Percentiles rank a stretch among this genome's conserved stretches.
phyloP scores from a whole-genome alignment of 2,113 vertebrate species.

The Piaya cayana region DNA sequence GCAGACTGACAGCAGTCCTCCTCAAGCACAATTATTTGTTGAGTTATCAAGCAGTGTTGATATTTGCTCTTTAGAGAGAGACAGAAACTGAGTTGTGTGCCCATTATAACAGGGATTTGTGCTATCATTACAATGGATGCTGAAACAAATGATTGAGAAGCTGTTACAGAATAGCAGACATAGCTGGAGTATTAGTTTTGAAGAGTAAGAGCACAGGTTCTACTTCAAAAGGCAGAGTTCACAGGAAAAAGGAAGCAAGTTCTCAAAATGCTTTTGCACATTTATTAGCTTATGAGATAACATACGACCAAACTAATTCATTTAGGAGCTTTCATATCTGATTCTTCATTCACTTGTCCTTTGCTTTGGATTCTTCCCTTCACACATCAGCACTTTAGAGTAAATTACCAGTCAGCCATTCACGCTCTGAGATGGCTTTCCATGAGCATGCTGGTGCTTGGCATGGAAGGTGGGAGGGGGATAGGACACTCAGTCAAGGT shows the following conservation, averaged over 20 bases:
- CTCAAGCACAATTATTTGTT: not conserved
- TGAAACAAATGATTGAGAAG: conserved; percentile 14
- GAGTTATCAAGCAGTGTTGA: not conserved
- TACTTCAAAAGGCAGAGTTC: not conserved
- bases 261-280: not conserved
- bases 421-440: not conserved
- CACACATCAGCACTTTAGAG: not conserved
- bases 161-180: not conserved
- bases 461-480: not conserved
- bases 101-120: conserved; percentile 25
- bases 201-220: not conserved
- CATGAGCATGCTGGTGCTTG: not conserved
- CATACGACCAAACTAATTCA: not conserved
- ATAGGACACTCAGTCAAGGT: not conserved
- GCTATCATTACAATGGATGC: not conserved
- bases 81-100: not conserved
- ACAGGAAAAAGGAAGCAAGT: not conserved
- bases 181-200: not conserved
- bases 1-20: not conserved
- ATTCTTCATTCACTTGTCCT: not conserved
- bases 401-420: not conserved
- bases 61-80: conserved; percentile 22
- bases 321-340: not conserved
- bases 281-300: not conserved
- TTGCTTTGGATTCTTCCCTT: not conserved